phyloP scores from a whole-genome alignment of 2,113 vertebrate species.

The Gadus macrocephalus region DNA sequence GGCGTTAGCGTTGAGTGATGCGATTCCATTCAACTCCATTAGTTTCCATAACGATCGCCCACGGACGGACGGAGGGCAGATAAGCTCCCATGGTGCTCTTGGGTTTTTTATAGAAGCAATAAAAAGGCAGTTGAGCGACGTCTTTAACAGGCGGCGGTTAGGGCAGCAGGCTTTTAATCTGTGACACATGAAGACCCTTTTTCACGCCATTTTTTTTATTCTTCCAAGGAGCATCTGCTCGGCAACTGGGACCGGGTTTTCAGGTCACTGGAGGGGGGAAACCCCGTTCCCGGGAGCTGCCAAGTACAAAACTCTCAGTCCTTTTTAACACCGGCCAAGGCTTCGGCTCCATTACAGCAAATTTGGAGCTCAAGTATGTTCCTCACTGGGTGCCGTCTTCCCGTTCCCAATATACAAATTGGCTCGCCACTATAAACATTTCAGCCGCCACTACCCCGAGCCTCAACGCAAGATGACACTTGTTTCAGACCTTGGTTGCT shows the following conservation, averaged over 20 bases:
- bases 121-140: conserved; percentile 53
- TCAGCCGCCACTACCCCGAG: too few species aligned
- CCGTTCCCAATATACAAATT: too few species aligned
- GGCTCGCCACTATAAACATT: too few species aligned
- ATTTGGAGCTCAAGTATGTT: too few species aligned
- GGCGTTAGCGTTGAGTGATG: conserved; percentile 56
- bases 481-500: too few species aligned
- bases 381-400: too few species aligned
- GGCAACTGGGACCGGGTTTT: neutral
- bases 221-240: conserved; percentile 16
- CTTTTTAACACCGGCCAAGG: neutral
- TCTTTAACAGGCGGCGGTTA: conserved; percentile 44
- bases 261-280: neutral
- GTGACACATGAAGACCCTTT: conserved; percentile 41
- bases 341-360: too few species aligned
- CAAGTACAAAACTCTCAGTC: neutral
- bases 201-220: conserved; percentile 32
- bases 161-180: conserved; percentile 44
- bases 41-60: conserved; percentile 46
- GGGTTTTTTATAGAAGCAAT: conserved; percentile 51
- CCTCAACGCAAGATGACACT: too few species aligned
- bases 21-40: conserved; percentile 61
- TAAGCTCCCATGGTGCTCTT: conserved; percentile 51
- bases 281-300: neutral
- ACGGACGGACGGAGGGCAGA: conserved; percentile 45